Conservation (phyloP, 1,140 invertebrate genomes). For the Sycophaga agraensis region DNA sequence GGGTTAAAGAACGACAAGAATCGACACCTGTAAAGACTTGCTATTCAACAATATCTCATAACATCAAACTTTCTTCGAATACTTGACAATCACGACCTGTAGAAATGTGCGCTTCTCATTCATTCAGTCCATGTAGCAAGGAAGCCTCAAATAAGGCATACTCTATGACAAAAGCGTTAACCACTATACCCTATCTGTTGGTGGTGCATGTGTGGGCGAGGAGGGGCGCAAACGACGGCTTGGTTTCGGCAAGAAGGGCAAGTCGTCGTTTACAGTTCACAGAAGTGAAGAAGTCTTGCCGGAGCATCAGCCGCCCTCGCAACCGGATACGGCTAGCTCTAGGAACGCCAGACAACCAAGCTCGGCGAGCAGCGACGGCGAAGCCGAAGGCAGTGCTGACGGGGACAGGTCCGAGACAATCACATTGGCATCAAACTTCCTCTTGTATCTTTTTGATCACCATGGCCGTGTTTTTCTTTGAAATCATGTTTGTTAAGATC, state of each 20-base stretch:
- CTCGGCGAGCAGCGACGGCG: constrained; percentile 89
- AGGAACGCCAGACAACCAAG: constrained; percentile 77
- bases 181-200: constrained; percentile 52
- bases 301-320: constrained; percentile 53
- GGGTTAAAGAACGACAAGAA: too few species aligned
- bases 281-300: constrained; percentile 93
- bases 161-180: too few species aligned
- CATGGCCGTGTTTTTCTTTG: too few species aligned
- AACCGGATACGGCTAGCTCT: constrained; percentile 66
- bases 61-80: too few species aligned
- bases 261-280: constrained; percentile 93
- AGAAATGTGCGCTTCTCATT: too few species aligned
- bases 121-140: too few species aligned
- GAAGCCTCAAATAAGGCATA: too few species aligned
- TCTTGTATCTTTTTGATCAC: too few species aligned
- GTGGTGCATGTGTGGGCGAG: constrained; percentile 57
- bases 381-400: constrained; percentile 81
- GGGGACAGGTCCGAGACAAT: constrained; percentile 70
- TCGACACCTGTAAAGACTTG: too few species aligned
- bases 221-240: constrained; percentile 90
- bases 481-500: neutral
- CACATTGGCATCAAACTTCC: neutral
- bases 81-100: too few species aligned
- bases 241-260: constrained; percentile 92
- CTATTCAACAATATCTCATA: too few species aligned